Evolutionary conservation across 2,113 vertebrate species (phyloP).

Genomic region (Cheirogaleus medius): DNA sequence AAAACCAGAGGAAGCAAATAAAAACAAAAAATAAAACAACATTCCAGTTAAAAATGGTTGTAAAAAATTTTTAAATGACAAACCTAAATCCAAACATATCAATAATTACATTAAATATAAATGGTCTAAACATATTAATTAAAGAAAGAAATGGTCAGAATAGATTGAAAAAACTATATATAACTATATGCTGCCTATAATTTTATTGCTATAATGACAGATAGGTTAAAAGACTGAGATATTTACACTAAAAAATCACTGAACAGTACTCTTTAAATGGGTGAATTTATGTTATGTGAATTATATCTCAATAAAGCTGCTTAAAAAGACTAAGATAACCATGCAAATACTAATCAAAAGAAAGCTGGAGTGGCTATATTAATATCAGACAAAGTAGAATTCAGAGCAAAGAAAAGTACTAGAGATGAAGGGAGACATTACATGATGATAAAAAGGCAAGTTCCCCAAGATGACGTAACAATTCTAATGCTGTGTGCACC

Average conservation of each 20-base stretch:
- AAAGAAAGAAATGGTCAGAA: not conserved
- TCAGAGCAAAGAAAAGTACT: not conserved
- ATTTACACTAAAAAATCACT: not conserved
- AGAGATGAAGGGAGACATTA: not conserved
- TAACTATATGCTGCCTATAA: not conserved
- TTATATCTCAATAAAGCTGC: not conserved
- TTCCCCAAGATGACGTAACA: not conserved
- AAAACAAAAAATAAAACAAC: not conserved
- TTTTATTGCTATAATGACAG: not conserved
- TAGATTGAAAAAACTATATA: not conserved
- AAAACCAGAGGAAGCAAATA: not conserved
- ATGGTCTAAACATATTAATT: not conserved
- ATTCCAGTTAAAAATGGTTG: too few species aligned
- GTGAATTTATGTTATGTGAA: not conserved
- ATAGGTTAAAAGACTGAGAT: not conserved
- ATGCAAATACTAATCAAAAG: too few species aligned
- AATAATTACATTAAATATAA: not conserved
- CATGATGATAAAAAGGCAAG: not conserved
- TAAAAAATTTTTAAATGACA: not conserved
- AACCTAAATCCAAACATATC: not conserved
- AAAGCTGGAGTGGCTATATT: not conserved
- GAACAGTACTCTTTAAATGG: not conserved
- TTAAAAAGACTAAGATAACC: not conserved
- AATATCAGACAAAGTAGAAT: not conserved
- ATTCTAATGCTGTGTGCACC: not conserved